These are phyloP conservation scores for Danionella cerebrum DNA, from an alignment of 2,113 vertebrate species.

Conservation along the genomic window DNA sequence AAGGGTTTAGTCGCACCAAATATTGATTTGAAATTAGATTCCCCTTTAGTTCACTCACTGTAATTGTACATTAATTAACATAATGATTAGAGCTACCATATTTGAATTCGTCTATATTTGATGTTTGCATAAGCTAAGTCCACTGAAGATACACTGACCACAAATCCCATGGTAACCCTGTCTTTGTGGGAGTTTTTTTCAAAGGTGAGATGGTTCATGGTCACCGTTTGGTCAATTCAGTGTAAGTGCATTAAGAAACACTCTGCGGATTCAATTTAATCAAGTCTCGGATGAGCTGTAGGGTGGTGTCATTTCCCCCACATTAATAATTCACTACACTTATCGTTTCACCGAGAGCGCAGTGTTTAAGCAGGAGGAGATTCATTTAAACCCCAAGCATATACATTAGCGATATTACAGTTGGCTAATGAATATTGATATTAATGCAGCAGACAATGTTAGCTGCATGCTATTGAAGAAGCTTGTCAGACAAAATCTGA, in stretches of 20 bases:
- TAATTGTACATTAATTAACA: too few relatives aligned
- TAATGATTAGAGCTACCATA: too few relatives aligned
- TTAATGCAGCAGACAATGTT: constrained; percentile 14
- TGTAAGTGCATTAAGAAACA: constrained; percentile 25
- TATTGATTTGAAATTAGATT: too few relatives aligned
- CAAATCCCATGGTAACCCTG: neutral
- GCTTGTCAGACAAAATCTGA: constrained; percentile 5
- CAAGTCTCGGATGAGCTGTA: constrained; percentile 5
- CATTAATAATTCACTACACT: constrained; percentile 34
- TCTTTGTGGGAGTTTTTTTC: neutral
- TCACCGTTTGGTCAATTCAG: constrained; percentile 29
- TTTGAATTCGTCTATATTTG: neutral
- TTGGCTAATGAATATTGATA: constrained; percentile 11
- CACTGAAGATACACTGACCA: neutral
- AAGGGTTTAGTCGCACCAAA: too few relatives aligned
- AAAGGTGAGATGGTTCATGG: constrained; percentile 27
- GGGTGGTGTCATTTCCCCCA: constrained; percentile 23
- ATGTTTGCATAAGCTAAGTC: neutral
- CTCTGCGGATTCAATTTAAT: constrained; percentile 8
- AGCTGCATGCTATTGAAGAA: neutral
- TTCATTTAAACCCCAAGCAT: constrained; percentile 25
- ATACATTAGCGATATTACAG: constrained; percentile 20
- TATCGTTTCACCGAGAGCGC: constrained; percentile 28
- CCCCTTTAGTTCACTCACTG: too few relatives aligned
- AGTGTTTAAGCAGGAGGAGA: constrained; percentile 12